Percentiles rank a stretch among this genome's conserved stretches.
Evolutionary conservation across 2,888 invertebrate species (phyloP).

Genomic region (Dorcus parallelipipedus): DNA sequence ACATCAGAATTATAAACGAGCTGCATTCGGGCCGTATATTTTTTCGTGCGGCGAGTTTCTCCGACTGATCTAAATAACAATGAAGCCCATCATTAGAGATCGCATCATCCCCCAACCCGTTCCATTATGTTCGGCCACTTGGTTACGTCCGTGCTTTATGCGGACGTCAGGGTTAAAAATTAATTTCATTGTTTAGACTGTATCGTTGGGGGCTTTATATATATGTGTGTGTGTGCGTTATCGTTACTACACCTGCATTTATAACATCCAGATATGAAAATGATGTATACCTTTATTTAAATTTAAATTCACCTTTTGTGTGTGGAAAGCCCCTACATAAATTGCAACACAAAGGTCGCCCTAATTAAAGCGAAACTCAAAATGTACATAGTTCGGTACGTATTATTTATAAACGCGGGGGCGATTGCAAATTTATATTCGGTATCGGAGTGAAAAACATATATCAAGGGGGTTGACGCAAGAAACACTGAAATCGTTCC

Average conservation of each 20-base stretch:
- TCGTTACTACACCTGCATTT: too few species aligned
- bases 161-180: slow-evolving; percentile 2
- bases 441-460: neutral
- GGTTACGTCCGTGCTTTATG: neutral
- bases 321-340: too few species aligned
- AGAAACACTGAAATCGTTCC: neutral
- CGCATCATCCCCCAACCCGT: neutral
- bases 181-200: too few species aligned
- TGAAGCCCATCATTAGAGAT: slow-evolving; percentile 6
- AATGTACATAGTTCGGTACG: too few species aligned
- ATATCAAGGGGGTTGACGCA: neutral
- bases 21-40: neutral
- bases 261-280: too few species aligned
- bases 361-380: too few species aligned
- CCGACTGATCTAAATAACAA: slow-evolving; percentile 12
- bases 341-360: too few species aligned
- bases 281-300: too few species aligned
- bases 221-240: too few species aligned
- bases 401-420: too few species aligned
- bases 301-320: too few species aligned
- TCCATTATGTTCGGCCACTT: slow-evolving; percentile 8
- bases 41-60: slow-evolving; percentile 3
- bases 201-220: too few species aligned
- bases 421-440: neutral
- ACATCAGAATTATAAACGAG: neutral